These are phyloP conservation scores for Drosophila parvula DNA, from an alignment of 1,140 invertebrate genomes.

Conservation along the genomic window DNA sequence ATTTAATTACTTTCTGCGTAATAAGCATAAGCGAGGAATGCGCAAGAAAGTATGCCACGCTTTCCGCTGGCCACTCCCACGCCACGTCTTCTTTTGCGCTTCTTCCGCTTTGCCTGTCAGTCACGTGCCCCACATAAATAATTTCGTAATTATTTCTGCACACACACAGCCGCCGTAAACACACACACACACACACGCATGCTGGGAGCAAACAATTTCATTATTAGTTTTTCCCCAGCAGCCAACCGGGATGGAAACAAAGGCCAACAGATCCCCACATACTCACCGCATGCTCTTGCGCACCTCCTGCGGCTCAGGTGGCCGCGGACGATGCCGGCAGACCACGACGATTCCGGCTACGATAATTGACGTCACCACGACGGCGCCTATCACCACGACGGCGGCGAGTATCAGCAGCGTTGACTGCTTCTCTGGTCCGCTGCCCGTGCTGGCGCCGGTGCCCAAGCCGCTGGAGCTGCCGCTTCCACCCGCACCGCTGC, in stretches of 20 bases:
- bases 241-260: slow-evolving; percentile 12
- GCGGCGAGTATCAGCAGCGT: slow-evolving; percentile 82
- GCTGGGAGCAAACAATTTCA: slow-evolving; percentile 64
- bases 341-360: slow-evolving; percentile 83
- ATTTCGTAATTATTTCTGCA: slow-evolving; percentile 76
- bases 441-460: slow-evolving; percentile 77
- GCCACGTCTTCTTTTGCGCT: background rate
- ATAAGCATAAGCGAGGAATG: slow-evolving; percentile 45
- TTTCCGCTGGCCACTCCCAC: slow-evolving; percentile 9
- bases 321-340: slow-evolving; percentile 81
- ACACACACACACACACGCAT: slow-evolving; percentile 17
- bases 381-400: slow-evolving; percentile 81
- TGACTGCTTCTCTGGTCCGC: slow-evolving; percentile 81
- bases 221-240: slow-evolving; percentile 67
- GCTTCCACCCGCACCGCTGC: slow-evolving; percentile 45
- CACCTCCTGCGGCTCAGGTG: slow-evolving; percentile 84
- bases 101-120: slow-evolving; percentile 32
- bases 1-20: slow-evolving; percentile 61
- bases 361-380: slow-evolving; percentile 84
- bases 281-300: slow-evolving; percentile 84
- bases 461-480: slow-evolving; percentile 53
- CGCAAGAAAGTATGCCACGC: slow-evolving; percentile 55
- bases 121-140: slow-evolving; percentile 76
- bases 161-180: too few species aligned
- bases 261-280: slow-evolving; percentile 10